Conservation (phyloP, 2,888 invertebrate species). For the Silvanus unidentatus region DNA sequence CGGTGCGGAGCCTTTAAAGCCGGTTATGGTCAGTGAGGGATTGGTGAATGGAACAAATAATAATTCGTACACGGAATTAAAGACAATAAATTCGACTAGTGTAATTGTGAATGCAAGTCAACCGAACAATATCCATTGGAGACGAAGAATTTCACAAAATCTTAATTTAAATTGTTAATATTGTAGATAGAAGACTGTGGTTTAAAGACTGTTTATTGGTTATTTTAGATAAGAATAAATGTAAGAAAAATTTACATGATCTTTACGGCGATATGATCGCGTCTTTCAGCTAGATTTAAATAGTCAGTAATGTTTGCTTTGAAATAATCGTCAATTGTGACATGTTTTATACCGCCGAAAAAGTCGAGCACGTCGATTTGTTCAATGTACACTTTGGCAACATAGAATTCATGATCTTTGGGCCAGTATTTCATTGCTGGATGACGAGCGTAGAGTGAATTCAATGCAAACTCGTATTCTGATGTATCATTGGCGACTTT, state of each 20-base stretch:
- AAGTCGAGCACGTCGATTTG: slow-evolving; percentile 72
- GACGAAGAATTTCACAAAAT: slow-evolving; percentile 45
- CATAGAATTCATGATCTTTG: slow-evolving; percentile 72
- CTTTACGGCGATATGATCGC: too few species aligned
- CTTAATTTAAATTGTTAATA: slow-evolving; percentile 27
- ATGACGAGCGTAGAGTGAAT: slow-evolving; percentile 63
- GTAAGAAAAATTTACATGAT: too few species aligned
- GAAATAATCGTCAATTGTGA: slow-evolving; percentile 57
- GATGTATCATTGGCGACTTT: slow-evolving; percentile 46
- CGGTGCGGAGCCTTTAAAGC: slow-evolving; percentile 18
- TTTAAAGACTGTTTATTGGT: slow-evolving; percentile 1
- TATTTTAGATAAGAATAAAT: too few species aligned
- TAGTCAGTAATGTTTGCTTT: slow-evolving; percentile 16
- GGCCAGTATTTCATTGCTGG: slow-evolving; percentile 67
- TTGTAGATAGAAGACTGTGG: background rate
- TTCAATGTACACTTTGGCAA: slow-evolving; percentile 68
- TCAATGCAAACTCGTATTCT: slow-evolving; percentile 30
- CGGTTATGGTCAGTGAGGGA: slow-evolving; percentile 5
- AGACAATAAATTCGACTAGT: slow-evolving; percentile 28
- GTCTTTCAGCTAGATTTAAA: background rate
- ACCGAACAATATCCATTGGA: slow-evolving; percentile 47
- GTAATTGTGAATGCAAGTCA: slow-evolving; percentile 34
- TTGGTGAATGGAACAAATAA: slow-evolving; percentile 13
- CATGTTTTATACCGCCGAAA: slow-evolving; percentile 73
- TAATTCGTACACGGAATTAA: slow-evolving; percentile 25